Conservation (phyloP, 2,113 vertebrate genomes). For the Sterrhoptilus dennistouni region DNA sequence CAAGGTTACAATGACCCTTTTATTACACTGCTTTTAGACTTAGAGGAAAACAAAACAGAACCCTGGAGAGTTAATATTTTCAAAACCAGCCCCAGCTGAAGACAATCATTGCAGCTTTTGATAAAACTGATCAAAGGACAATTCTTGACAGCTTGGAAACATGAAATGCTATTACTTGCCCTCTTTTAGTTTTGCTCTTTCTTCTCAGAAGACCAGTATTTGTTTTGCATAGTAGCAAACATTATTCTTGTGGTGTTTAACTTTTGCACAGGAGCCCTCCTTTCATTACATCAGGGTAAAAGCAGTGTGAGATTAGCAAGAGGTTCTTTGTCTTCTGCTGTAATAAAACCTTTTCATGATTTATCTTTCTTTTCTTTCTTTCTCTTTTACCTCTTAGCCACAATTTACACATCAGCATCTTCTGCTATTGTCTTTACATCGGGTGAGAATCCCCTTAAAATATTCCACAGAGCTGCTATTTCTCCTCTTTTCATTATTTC, state of each 20-base stretch:
- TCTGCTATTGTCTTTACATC: conserved; percentile 17
- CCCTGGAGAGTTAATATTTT: conserved; percentile 45
- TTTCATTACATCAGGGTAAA: conserved; percentile 9
- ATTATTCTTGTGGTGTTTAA: conserved; percentile 6
- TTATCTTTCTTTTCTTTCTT: not conserved
- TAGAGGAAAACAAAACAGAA: conserved; percentile 9
- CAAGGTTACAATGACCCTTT: not conserved
- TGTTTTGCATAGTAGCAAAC: conserved; percentile 15
- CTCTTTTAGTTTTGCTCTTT: conserved; percentile 53
- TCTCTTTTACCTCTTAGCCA: conserved; percentile 13
- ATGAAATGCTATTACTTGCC: conserved; percentile 46
- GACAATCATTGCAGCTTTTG: conserved; percentile 51
- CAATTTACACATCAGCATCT: not conserved
- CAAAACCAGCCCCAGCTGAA: conserved; percentile 1
- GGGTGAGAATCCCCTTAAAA: conserved; percentile 40
- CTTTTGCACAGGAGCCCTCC: not conserved
- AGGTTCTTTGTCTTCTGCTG: conserved; percentile 8
- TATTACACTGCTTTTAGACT: not conserved
- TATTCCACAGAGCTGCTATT: not conserved
- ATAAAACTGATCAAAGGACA: conserved; percentile 60
- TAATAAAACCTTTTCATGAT: conserved; percentile 5
- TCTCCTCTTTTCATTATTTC: conserved; percentile 12
- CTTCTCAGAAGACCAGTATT: conserved; percentile 53
- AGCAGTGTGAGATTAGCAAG: not conserved
- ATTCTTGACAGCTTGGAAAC: conserved; percentile 45